phyloP scores from a whole-genome alignment of 2,888 invertebrate species.

The Conomelus anceps region DNA sequence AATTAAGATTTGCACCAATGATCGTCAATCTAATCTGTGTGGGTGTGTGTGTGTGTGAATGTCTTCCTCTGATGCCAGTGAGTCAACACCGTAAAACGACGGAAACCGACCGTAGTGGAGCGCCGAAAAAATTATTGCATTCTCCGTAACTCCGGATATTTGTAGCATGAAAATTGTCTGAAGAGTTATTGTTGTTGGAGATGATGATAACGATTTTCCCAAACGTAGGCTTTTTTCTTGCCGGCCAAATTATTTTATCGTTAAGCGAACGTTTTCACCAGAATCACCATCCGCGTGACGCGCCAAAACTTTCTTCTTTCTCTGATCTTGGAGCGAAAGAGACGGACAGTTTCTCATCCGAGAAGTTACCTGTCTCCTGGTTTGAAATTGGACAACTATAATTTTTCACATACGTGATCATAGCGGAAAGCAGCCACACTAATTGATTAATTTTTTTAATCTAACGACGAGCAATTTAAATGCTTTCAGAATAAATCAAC shows the following conservation, averaged over 20 bases:
- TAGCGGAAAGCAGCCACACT: not conserved
- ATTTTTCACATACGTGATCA: not conserved
- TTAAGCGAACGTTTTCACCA: not conserved
- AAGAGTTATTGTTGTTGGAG: not conserved
- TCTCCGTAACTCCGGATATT: not conserved
- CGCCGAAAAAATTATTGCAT: not conserved
- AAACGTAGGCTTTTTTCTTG: not conserved
- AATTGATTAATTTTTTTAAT: not conserved
- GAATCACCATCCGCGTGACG: not conserved
- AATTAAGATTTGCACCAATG: not conserved
- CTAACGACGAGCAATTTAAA: no score
- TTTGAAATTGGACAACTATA: not conserved
- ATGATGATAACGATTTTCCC: not conserved
- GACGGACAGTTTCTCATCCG: not conserved
- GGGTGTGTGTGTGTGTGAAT: not conserved
- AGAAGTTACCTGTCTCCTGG: not conserved
- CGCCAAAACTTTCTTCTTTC: not conserved
- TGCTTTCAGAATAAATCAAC: no score
- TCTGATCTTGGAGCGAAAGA: not conserved
- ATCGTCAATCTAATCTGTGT: no score
- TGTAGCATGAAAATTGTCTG: not conserved
- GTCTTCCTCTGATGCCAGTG: not conserved
- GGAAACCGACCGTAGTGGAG: not conserved
- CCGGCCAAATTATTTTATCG: not conserved
- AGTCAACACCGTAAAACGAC: not conserved